Percentiles rank a stretch among this genome's conserved stretches.
Conservation (phyloP, 37 sponge, comb jelly and placozoan species). For the Geodia barretti region DNA sequence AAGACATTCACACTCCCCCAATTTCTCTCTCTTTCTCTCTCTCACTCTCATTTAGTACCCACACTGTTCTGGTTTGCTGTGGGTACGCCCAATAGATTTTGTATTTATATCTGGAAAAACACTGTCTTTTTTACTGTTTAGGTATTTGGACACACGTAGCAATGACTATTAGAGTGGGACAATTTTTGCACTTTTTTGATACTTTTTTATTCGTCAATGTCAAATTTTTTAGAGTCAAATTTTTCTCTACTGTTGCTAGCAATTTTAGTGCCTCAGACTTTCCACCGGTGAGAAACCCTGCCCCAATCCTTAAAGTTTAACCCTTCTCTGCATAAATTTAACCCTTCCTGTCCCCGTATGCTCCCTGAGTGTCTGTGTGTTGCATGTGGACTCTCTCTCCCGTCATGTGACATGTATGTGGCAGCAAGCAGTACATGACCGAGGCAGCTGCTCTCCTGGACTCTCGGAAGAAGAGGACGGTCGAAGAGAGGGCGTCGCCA, state of each 20-base stretch:
- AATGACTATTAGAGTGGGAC: neutral
- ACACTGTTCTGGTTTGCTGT: neutral
- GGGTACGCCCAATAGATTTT: neutral
- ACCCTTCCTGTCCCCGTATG: neutral
- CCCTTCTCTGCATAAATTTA: neutral
- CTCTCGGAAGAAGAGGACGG: constrained; percentile 33
- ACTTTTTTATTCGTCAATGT: neutral
- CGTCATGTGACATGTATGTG: too few species aligned
- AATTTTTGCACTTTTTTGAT: neutral
- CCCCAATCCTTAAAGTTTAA: too few species aligned
- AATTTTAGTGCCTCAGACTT: too few species aligned
- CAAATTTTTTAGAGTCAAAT: too few species aligned
- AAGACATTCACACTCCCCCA: too few species aligned
- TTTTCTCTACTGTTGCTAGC: too few species aligned
- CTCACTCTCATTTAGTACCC: too few species aligned
- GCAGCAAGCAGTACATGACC: constrained; percentile 39
- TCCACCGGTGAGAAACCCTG: too few species aligned
- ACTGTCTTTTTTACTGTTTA: neutral
- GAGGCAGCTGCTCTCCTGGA: constrained; percentile 48
- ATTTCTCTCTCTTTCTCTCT: neutral
- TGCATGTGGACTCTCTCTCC: too few species aligned
- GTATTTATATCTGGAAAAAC: neutral
- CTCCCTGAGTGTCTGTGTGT: neutral
- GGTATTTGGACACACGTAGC: neutral
- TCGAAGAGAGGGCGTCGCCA: constrained; percentile 7